phyloP scores from a whole-genome alignment of 2,888 invertebrate species.

The Thyatira batis region DNA sequence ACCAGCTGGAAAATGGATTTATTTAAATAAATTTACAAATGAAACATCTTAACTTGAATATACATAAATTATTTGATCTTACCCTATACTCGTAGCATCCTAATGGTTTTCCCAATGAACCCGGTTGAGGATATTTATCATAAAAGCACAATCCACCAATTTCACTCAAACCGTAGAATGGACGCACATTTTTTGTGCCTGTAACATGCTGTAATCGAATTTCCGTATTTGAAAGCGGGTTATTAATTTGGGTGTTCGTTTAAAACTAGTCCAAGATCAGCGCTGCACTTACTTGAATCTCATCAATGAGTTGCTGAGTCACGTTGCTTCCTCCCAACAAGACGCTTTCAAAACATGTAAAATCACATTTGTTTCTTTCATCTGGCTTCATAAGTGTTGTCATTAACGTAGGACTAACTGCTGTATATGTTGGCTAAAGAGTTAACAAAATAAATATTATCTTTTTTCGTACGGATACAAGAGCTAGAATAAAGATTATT shows the following conservation, averaged over 20 bases:
- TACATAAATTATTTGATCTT: no score
- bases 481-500: no score
- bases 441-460: slow-evolving; percentile 42
- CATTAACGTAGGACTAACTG: slow-evolving; percentile 56
- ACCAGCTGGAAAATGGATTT: slow-evolving; percentile 75
- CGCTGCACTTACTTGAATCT: slow-evolving; percentile 47
- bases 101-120: slow-evolving; percentile 48
- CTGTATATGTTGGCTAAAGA: slow-evolving; percentile 52
- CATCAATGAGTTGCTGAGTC: slow-evolving; percentile 40
- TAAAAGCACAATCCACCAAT: slow-evolving; percentile 42
- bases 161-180: slow-evolving; percentile 65
- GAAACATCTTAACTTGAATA: no score
- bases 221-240: not conserved
- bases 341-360: slow-evolving; percentile 50
- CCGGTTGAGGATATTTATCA: slow-evolving; percentile 30
- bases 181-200: slow-evolving; percentile 46
- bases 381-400: slow-evolving; percentile 43
- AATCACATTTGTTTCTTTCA: slow-evolving; percentile 46
- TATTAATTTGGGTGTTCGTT: not conserved
- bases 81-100: slow-evolving; percentile 53
- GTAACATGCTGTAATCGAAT: slow-evolving; percentile 35
- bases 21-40: no score
- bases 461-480: no score
- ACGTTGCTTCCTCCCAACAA: slow-evolving; percentile 58
- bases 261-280: not conserved